Evolutionary conservation across 2,888 invertebrate genomes (phyloP), one percentile per base, ranked within the genome.

Genomic region (Pachydiplax longipennis): DNA sequence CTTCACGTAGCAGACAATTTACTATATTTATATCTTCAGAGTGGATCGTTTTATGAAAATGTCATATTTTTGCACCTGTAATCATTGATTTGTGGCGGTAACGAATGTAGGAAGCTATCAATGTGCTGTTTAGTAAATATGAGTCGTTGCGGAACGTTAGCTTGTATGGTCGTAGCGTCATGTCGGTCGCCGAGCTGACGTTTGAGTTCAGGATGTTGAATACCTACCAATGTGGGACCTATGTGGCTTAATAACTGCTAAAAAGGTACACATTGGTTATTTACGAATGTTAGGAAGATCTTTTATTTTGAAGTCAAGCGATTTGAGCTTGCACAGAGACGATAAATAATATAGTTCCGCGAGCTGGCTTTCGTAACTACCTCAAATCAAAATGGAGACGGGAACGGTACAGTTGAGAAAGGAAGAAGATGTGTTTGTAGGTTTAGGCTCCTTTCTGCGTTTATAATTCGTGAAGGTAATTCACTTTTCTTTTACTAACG

Each of bases 1-100:
- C 91, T 93, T 93, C 92, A 91, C 90, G 91, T 91, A 91, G 92
- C 92, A 92, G 92, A 92, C 92, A 92, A 92, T 92, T 92, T 91
- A 91, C 83, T 87, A 65, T 53, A 53, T 90, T 91, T 81, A 92
- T 92, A 91, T 92, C 90, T 91, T 91, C 92, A 92, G 92, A 92
- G 92, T 92, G 92, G 91, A 92, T 92, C 92, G 87, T 91, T 90
- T 92, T 91, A 91, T 0, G 37, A 35, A 10, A 22, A 13, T 87
- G 61, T 65, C 61, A 37, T 37, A 37, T 61, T 37, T 37, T 65
- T 37, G n/a, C 35, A 65, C 35, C 22, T 65, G 35, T 22, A 40
- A 87, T 31, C 22, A 40, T 61, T 35, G 37, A 40, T 61, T 61
- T 37, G 6, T 15, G 37, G 61, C 8, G 35, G n/a, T 35, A 65